These are phyloP conservation scores for Philopotamus ludificatus DNA, from an alignment of 1,140 invertebrate genomes.

Conservation along the genomic window DNA sequence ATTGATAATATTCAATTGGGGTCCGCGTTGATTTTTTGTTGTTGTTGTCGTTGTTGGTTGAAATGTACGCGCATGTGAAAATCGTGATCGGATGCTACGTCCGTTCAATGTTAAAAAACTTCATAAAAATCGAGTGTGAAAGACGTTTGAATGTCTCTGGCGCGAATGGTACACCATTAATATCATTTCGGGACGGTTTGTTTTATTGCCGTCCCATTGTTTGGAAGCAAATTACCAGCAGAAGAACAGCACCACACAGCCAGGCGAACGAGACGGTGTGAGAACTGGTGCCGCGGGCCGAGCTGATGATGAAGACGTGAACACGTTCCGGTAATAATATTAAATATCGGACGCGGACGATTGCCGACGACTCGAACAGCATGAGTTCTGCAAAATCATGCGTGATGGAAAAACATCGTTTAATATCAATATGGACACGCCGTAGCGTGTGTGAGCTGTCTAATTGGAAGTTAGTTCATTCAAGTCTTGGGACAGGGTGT, in stretches of 20 bases:
- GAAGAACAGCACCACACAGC: constrained; percentile 4
- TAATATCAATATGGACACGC: no score
- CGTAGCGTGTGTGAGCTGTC: no score
- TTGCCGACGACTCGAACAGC: background rate
- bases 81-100: background rate
- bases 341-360: constrained; percentile 11
- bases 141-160: constrained; percentile 2
- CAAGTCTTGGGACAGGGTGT: background rate
- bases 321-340: constrained; percentile 2
- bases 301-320: constrained; percentile 18
- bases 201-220: constrained; percentile 28
- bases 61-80: background rate
- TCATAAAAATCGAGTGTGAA: background rate
- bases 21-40: no score
- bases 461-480: no score
- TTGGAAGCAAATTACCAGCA: constrained; percentile 22
- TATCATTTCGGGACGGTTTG: constrained; percentile 10
- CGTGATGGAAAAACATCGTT: background rate
- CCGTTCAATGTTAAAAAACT: background rate
- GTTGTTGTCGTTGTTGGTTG: background rate
- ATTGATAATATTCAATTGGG: background rate
- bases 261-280: constrained; percentile 6
- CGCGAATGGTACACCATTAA: background rate
- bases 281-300: constrained; percentile 5
- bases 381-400: background rate